Conservation (phyloP, 2,888 invertebrate genomes). For the Ennomos quercinarius region DNA sequence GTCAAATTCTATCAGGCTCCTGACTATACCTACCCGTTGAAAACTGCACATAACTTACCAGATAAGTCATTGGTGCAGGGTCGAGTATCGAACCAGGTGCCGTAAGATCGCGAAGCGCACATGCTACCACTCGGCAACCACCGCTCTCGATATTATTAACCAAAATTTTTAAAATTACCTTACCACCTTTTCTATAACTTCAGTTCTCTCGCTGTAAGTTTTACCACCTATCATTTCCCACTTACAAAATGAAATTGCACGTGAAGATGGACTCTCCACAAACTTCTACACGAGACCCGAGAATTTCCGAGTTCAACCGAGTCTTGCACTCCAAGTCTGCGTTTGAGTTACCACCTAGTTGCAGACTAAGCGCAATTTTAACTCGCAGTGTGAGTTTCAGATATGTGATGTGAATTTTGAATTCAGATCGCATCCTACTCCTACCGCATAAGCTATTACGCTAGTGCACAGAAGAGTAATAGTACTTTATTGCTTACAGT, state of each 20-base stretch:
- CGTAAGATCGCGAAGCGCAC: too few relatives aligned
- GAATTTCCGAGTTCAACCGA: conserved; percentile 24
- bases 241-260: conserved; percentile 28
- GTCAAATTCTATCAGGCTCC: too few relatives aligned
- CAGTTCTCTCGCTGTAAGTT: conserved; percentile 1
- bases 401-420: conserved; percentile 31
- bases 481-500: too few relatives aligned
- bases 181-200: not conserved
- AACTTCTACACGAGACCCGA: conserved; percentile 40
- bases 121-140: too few relatives aligned
- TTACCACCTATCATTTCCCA: conserved; percentile 37
- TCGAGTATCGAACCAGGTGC: too few relatives aligned
- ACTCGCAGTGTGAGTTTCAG: conserved; percentile 37
- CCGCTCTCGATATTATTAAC: too few relatives aligned
- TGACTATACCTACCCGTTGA: too few relatives aligned
- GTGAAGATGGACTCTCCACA: conserved; percentile 31
- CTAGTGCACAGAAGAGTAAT: too few relatives aligned
- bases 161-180: too few relatives aligned
- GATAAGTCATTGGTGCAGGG: too few relatives aligned
- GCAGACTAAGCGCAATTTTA: conserved; percentile 40
- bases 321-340: conserved; percentile 28
- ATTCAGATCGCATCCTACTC: conserved; percentile 5
- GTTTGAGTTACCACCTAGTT: conserved; percentile 38
- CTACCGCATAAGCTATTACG: too few relatives aligned
- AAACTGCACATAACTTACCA: too few relatives aligned